Percentiles rank a stretch among this genome's conserved stretches.
Evolutionary conservation across 2,113 vertebrate species (phyloP).

Genomic region (Notarius lentiginosus): DNA sequence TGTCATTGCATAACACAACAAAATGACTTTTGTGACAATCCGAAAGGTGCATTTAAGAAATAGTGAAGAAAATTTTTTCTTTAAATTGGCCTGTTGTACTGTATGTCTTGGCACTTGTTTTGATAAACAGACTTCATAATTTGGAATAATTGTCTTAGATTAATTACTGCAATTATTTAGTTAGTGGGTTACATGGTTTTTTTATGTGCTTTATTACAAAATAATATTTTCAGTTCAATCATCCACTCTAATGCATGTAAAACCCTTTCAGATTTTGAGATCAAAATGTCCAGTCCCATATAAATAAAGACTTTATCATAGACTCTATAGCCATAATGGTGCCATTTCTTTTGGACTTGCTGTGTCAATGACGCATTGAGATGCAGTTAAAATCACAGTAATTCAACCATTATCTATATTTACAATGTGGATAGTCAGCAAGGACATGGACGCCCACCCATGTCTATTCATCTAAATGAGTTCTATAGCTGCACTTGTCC

Average conservation of each 20-base stretch:
- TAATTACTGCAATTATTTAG: neutral
- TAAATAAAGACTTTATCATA: neutral
- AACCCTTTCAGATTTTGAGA: neutral
- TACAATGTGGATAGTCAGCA: too few species aligned
- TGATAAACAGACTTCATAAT: neutral
- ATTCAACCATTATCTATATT: neutral
- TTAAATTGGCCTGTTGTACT: neutral
- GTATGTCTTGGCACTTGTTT: neutral
- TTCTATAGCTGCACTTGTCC: neutral
- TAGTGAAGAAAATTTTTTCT: too few species aligned
- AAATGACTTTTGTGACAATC: too few species aligned
- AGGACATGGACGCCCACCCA: neutral
- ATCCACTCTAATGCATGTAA: neutral
- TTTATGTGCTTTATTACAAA: neutral
- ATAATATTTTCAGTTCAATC: neutral
- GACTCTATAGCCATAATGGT: neutral
- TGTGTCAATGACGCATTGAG: neutral
- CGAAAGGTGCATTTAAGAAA: too few species aligned
- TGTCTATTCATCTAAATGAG: neutral
- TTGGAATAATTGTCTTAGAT: neutral
- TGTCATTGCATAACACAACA: too few species aligned
- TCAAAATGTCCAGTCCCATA: neutral
- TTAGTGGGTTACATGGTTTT: neutral
- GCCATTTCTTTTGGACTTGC: neutral
- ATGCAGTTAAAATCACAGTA: neutral